A percentile compares a stretch with the other conserved stretches of the same genome.
These are phyloP conservation scores for Pandemis cinnamomeana DNA, from an alignment of 2,888 invertebrate genomes.

Conservation along the genomic window DNA sequence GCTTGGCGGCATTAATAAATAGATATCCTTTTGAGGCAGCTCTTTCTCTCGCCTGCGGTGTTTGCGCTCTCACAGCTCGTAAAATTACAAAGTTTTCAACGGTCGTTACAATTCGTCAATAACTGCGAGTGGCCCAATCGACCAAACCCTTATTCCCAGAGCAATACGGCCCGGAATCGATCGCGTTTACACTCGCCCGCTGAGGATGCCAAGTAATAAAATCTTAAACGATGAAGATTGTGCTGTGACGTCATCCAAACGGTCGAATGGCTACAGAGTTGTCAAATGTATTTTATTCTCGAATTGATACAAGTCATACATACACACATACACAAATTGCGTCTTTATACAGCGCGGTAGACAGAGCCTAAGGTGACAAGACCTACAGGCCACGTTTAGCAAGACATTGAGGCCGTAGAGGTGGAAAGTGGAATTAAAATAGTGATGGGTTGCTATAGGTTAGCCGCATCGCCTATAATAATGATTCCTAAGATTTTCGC, in stretches of 20 bases:
- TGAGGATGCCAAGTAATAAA: conserved; percentile 15
- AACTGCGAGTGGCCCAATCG: conserved; percentile 11
- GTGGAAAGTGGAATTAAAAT: too few species aligned
- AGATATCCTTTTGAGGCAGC: neutral
- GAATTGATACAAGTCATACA: too few species aligned
- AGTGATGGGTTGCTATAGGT: too few species aligned
- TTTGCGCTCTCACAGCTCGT: conserved; percentile 36
- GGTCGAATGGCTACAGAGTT: conserved; percentile 8
- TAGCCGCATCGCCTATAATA: too few species aligned
- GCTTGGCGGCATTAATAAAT: too few species aligned
- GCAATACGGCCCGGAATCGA: conserved; percentile 9
- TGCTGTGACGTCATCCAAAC: conserved; percentile 19
- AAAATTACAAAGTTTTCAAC: conserved; percentile 41
- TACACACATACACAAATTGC: too few species aligned
- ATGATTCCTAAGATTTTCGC: too few species aligned
- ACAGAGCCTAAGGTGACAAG: too few species aligned
- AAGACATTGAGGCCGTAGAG: too few species aligned
- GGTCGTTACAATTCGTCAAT: conserved; percentile 38
- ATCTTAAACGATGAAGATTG: conserved; percentile 27
- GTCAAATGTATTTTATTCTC: neutral
- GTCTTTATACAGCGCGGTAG: too few species aligned
- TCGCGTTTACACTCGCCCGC: neutral
- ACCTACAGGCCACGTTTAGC: too few species aligned
- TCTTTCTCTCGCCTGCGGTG: conserved; percentile 10
- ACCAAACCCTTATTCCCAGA: neutral